phyloP scores from a whole-genome alignment of 2,888 invertebrate species.

The Odontothrips loti region DNA sequence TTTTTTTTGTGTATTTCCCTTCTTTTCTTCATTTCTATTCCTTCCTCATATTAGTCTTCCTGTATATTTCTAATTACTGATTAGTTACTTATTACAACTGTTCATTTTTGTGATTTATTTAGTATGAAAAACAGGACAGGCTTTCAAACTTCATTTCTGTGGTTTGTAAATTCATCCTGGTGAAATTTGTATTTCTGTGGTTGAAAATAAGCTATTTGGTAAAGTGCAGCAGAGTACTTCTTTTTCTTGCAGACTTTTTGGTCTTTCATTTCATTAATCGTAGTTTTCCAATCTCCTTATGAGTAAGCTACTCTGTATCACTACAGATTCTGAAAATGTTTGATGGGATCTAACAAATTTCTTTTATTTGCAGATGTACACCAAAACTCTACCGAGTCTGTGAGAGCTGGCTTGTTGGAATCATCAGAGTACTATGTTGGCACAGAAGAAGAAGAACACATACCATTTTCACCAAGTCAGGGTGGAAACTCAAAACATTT shows the following conservation, averaged over 20 bases:
- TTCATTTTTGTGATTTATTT: neutral
- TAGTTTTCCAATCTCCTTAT: neutral
- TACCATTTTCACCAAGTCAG: neutral
- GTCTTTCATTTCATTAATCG: neutral
- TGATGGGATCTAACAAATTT: neutral
- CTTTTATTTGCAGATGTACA: no score
- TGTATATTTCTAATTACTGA: neutral
- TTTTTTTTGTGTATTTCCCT: neutral
- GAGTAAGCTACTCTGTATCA: no score
- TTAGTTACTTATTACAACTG: neutral
- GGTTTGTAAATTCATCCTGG: no score
- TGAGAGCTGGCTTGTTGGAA: neutral
- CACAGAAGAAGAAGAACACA: neutral
- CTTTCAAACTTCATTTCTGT: no score
- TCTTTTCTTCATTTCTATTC: no score
- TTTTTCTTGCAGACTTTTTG: no score
- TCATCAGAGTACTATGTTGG: conserved; percentile 7
- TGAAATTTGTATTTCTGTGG: no score
- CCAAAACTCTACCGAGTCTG: neutral
- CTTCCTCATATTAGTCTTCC: neutral
- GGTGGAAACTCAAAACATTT: neutral
- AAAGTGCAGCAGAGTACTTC: no score
- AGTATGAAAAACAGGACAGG: no score
- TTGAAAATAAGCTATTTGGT: no score
- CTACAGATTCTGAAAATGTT: neutral